Evolutionary conservation across 2,888 invertebrate genomes (phyloP).

Genomic region (Himalopsyche anomala): DNA sequence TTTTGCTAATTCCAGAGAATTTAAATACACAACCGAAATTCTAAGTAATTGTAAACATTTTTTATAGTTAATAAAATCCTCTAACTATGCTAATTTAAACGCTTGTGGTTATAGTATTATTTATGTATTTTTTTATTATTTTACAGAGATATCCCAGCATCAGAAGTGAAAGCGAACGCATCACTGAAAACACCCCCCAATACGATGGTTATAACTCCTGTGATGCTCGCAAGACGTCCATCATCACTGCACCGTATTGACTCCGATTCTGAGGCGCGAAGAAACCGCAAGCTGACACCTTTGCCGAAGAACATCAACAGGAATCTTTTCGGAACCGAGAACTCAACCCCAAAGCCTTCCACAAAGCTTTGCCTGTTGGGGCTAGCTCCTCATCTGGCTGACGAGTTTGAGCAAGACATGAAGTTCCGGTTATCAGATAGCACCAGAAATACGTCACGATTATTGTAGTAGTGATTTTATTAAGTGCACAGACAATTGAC

Average conservation of each 20-base stretch:
- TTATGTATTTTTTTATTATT: not conserved
- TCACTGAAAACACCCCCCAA: conserved; percentile 54
- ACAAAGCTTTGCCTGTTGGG: conserved; percentile 14
- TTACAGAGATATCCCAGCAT: not conserved
- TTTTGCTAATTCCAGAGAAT: too few relatives aligned
- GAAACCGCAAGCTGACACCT: conserved; percentile 26
- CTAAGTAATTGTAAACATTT: too few relatives aligned
- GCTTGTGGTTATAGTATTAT: too few relatives aligned
- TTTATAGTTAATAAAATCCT: too few relatives aligned
- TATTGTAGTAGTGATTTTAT: not conserved
- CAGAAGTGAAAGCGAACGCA: not conserved
- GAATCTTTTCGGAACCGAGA: not conserved
- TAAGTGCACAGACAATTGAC: too few relatives aligned
- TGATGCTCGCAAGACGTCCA: conserved; percentile 46
- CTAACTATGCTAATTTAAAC: too few relatives aligned
- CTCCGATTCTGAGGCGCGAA: not conserved
- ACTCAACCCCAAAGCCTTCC: too few relatives aligned
- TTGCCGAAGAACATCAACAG: conserved; percentile 41
- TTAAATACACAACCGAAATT: too few relatives aligned
- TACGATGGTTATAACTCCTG: conserved; percentile 44
- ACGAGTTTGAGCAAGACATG: not conserved
- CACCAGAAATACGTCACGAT: not conserved
- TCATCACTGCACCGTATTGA: not conserved
- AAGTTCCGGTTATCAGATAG: not conserved
- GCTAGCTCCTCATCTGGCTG: not conserved